Evolutionary conservation across 2,113 vertebrate species (phyloP).

Genomic region (Clupea harengus): DNA sequence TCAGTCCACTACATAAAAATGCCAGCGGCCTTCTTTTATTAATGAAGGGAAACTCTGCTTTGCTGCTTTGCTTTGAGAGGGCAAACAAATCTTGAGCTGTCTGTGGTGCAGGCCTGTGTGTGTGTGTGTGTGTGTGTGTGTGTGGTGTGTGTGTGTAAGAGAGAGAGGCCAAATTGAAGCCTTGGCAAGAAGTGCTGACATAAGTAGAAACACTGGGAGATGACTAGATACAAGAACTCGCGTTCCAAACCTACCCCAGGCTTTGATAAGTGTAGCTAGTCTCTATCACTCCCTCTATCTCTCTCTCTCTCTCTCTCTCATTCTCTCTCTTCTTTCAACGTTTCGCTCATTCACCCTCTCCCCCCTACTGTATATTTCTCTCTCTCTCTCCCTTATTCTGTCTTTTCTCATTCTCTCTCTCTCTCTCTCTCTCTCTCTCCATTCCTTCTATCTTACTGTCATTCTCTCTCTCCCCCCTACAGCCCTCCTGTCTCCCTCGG

Average conservation of each 20-base stretch:
- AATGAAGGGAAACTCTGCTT: not conserved
- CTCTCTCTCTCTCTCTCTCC: too few relatives aligned
- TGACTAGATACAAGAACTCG: too few relatives aligned
- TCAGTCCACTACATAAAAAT: not conserved
- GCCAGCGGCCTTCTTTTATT: not conserved
- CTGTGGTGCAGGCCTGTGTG: not conserved
- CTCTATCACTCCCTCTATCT: not conserved
- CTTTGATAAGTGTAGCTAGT: not conserved
- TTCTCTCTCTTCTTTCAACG: too few relatives aligned
- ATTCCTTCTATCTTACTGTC: too few relatives aligned
- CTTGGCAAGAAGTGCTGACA: too few relatives aligned
- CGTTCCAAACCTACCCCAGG: not conserved
- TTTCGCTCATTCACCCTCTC: not conserved
- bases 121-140: not conserved
- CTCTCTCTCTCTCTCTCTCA: not conserved
- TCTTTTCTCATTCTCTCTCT: too few relatives aligned
- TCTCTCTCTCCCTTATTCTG: too few relatives aligned
- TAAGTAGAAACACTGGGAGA: too few relatives aligned
- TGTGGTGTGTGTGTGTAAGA: not conserved
- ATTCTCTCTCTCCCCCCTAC: too few relatives aligned
- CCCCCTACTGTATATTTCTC: too few relatives aligned
- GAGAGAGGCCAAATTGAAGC: too few relatives aligned
- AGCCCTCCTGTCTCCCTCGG: too few relatives aligned
- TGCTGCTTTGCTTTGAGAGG: not conserved
- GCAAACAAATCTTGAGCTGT: not conserved